Evolutionary conservation across 2,888 invertebrate species (phyloP).

Genomic region (Callyntrura guangdongensis): DNA sequence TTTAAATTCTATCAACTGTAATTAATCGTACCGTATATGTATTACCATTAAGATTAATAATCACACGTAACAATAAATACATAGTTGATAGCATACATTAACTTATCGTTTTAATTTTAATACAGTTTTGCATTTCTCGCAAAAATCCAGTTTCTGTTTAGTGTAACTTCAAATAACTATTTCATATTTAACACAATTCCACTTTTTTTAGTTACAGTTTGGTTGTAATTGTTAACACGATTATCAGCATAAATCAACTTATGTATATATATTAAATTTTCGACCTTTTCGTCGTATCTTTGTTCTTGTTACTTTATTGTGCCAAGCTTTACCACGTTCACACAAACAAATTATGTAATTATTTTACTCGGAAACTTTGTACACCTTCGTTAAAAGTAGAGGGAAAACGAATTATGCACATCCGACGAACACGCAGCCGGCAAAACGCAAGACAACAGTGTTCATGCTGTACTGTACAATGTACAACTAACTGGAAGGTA

Average conservation of each 20-base stretch:
- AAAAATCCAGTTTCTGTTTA: slow-evolving; percentile 19
- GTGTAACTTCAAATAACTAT: not conserved
- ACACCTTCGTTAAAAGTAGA: not conserved
- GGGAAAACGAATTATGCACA: too few relatives aligned
- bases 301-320: slow-evolving; percentile 36
- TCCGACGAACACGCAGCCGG: not conserved
- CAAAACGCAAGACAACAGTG: slow-evolving; percentile 2
- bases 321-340: slow-evolving; percentile 45
- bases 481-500: not conserved
- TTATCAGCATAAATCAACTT: too few relatives aligned
- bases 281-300: not conserved
- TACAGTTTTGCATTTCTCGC: slow-evolving; percentile 46
- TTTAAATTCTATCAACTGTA: not conserved
- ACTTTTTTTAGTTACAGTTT: too few relatives aligned
- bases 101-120: slow-evolving; percentile 47
- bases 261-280: too few relatives aligned
- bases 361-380: not conserved
- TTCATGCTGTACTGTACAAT: slow-evolving; percentile 3
- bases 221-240: not conserved
- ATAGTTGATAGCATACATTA: not conserved
- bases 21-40: not conserved
- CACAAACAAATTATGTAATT: not conserved
- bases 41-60: not conserved
- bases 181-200: slow-evolving; percentile 22
- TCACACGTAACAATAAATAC: not conserved